Percentiles rank a stretch among this genome's conserved stretches.
Evolutionary conservation across 2,888 invertebrate genomes (phyloP).

Genomic region (Caenorhabditis virilis): DNA sequence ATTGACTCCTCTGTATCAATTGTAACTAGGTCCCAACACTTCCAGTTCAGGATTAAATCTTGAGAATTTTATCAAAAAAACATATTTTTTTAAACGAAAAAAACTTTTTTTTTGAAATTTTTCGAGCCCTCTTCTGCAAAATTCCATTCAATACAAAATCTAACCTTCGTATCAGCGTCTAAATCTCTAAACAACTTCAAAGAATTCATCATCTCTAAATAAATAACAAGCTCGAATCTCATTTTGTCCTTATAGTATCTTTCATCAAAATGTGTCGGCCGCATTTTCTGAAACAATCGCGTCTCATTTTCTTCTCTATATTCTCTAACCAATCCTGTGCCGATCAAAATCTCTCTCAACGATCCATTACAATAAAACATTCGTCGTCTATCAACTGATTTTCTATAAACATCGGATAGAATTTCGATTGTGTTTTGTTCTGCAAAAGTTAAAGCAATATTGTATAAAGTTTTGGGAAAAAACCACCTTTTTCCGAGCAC

Average conservation of each 20-base stretch:
- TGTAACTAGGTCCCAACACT: no score
- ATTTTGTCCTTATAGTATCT: slow-evolving; percentile 41
- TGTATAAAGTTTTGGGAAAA: no score
- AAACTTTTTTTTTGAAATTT: no score
- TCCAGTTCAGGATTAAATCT: no score
- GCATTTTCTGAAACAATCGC: slow-evolving; percentile 24
- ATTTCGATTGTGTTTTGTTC: slow-evolving; percentile 34
- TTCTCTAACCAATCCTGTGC: slow-evolving; percentile 40
- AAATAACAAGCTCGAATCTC: slow-evolving; percentile 34
- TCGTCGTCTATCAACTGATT: slow-evolving; percentile 50
- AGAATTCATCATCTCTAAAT: slow-evolving; percentile 34
- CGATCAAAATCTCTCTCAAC: slow-evolving; percentile 52
- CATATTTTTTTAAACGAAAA: no score
- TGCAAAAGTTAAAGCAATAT: no score
- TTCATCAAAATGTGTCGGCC: slow-evolving; percentile 38
- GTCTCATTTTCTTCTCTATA: slow-evolving; percentile 2
- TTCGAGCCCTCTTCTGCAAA: no score
- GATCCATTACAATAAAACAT: slow-evolving; percentile 54
- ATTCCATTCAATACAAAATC: no score
- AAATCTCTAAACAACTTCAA: slow-evolving; percentile 19
- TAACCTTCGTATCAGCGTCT: slow-evolving; percentile 22
- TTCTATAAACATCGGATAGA: slow-evolving; percentile 29
- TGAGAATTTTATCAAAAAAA: no score
- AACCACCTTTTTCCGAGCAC: no score
- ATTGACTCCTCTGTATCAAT: no score